These are phyloP conservation scores for Sakesphorus luctuosus DNA, from an alignment of 2,113 vertebrate species.

Conservation along the genomic window DNA sequence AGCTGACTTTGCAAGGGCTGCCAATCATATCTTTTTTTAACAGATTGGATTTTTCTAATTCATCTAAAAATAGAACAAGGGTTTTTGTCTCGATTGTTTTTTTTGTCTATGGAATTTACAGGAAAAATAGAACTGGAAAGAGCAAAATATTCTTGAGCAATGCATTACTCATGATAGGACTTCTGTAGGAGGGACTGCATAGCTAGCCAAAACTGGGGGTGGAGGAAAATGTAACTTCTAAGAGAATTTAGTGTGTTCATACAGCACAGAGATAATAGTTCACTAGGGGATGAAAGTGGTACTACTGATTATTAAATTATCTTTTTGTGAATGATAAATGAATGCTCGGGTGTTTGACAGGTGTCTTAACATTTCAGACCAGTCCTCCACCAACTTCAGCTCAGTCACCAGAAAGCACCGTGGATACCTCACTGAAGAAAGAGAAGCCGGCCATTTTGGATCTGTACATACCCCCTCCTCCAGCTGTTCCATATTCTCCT, in stretches of 20 bases:
- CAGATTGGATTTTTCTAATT: neutral
- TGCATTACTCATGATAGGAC: neutral
- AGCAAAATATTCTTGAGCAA: neutral
- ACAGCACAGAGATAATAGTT: neutral
- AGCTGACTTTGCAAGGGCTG: neutral
- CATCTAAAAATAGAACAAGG: neutral
- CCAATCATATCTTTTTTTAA: neutral
- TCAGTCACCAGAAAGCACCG: constrained; percentile 74
- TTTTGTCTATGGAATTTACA: constrained; percentile 1
- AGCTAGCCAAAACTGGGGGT: neutral
- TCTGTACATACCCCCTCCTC: constrained; percentile 90
- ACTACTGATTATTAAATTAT: neutral
- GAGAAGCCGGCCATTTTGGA: constrained; percentile 89
- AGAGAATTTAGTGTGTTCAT: neutral
- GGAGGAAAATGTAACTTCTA: neutral
- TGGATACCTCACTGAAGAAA: constrained; percentile 78
- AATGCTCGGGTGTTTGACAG: neutral
- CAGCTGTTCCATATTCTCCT: constrained; percentile 84
- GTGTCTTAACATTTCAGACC: constrained; percentile 70
- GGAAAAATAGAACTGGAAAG: neutral
- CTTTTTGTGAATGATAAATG: neutral
- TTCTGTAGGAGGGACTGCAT: neutral
- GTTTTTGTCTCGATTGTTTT: neutral
- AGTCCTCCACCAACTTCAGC: constrained; percentile 68
- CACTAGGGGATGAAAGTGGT: neutral